Evolutionary conservation across 2,888 invertebrate species (phyloP).

Genomic region (Eupithecia subfuscata): DNA sequence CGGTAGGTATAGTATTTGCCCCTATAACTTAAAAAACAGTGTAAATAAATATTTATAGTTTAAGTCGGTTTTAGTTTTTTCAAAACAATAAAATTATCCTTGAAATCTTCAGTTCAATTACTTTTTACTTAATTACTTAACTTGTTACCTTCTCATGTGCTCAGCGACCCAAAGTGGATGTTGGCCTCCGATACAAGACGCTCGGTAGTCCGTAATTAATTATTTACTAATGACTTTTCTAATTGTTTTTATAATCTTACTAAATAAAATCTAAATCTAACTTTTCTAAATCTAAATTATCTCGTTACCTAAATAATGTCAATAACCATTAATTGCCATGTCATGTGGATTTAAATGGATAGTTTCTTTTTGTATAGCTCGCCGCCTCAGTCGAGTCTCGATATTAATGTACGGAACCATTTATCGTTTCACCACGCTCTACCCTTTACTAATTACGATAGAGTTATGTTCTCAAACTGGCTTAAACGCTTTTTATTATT

Average conservation of each 20-base stretch:
- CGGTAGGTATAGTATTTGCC: neutral
- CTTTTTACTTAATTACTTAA: no score
- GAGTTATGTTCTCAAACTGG: conserved; percentile 12
- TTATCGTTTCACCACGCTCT: conserved; percentile 46
- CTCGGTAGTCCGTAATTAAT: neutral
- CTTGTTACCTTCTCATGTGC: no score
- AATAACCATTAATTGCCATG: neutral
- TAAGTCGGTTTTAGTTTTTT: no score
- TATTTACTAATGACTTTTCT: no score
- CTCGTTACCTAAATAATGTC: neutral
- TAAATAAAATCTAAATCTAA: neutral
- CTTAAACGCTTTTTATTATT: neutral
- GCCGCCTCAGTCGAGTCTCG: conserved; percentile 48
- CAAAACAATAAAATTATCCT: no score
- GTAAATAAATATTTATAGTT: neutral
- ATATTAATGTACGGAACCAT: conserved; percentile 49
- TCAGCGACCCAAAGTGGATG: neutral
- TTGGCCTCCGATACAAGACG: neutral
- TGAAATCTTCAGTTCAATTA: no score
- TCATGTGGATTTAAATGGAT: neutral
- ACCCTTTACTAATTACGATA: conserved; percentile 32
- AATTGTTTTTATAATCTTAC: no score
- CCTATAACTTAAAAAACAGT: neutral
- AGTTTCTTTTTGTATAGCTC: neutral
- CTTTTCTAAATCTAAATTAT: neutral